Conservation (phyloP, 1,140 invertebrate species). For the Magallana angulata region DNA sequence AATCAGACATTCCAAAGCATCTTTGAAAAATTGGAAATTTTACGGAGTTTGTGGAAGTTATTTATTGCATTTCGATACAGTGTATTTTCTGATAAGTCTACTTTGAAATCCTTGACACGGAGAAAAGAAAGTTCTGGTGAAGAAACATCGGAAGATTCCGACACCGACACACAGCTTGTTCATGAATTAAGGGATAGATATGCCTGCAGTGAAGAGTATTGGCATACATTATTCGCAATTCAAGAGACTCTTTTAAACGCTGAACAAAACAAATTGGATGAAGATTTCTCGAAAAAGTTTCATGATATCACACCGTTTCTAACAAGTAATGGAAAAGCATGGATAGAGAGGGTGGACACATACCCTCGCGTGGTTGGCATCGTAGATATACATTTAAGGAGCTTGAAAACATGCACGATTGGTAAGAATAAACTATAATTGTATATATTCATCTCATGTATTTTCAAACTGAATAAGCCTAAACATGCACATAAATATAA, state of each 20-base stretch:
- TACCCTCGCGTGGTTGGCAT: background rate
- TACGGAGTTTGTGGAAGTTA: background rate
- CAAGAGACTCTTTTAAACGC: background rate
- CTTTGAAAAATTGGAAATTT: too few species aligned
- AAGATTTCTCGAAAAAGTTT: background rate
- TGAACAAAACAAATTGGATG: background rate
- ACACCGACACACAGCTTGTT: background rate
- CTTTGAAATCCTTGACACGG: too few species aligned
- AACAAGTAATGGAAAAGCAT: background rate
- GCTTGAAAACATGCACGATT: conserved; percentile 17
- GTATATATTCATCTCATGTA: background rate
- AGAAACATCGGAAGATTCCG: too few species aligned
- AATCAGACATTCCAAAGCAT: too few species aligned
- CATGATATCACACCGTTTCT: background rate
- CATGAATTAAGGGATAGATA: background rate
- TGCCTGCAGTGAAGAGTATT: too few species aligned
- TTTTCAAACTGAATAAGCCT: too few species aligned
- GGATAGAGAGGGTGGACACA: background rate
- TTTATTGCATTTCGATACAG: background rate
- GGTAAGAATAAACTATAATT: conserved; percentile 6
- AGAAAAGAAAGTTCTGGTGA: too few species aligned
- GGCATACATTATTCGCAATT: background rate
- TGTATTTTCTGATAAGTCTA: too few species aligned
- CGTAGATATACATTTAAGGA: conserved; percentile 20
- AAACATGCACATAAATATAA: too few species aligned